These are phyloP conservation scores for Ephestia elutella DNA, from an alignment of 1,140 invertebrate genomes.

Conservation along the genomic window DNA sequence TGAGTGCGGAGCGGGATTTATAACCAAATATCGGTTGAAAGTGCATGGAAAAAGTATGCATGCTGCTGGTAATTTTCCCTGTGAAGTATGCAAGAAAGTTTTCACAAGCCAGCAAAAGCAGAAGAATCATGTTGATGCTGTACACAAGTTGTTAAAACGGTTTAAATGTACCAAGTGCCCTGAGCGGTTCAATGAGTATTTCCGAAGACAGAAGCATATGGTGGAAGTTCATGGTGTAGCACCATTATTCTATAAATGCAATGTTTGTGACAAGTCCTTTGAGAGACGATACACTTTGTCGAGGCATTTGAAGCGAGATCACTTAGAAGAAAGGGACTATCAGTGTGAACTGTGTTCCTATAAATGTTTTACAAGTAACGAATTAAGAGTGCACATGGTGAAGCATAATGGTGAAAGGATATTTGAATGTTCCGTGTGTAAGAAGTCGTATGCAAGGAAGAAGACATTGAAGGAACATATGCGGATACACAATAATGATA, in stretches of 20 bases:
- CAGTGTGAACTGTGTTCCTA: constrained; percentile 52
- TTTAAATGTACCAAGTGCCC: constrained; percentile 59
- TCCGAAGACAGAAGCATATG: constrained; percentile 54
- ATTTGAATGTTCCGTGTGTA: constrained; percentile 75
- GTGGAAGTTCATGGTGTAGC: constrained; percentile 47
- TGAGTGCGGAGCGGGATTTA: constrained; percentile 58
- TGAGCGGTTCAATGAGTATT: constrained; percentile 58
- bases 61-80: constrained; percentile 41
- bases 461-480: constrained; percentile 82
- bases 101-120: constrained; percentile 50
- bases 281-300: constrained; percentile 54
- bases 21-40: constrained; percentile 58
- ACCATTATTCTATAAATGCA: constrained; percentile 54
- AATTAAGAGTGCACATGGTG: constrained; percentile 76
- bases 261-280: constrained; percentile 56
- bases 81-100: constrained; percentile 50
- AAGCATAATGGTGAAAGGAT: constrained; percentile 78
- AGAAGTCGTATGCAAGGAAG: constrained; percentile 78
- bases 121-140: constrained; percentile 54
- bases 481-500: constrained; percentile 77
- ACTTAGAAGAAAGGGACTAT: constrained; percentile 60
- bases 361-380: constrained; percentile 61
- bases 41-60: constrained; percentile 59
- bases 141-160: constrained; percentile 52
- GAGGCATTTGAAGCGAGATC: constrained; percentile 57